A percentile compares a stretch with the other conserved stretches of the same genome.
Conservation (phyloP, 2,113 vertebrate species). For the Chlorodrepanis virens region DNA sequence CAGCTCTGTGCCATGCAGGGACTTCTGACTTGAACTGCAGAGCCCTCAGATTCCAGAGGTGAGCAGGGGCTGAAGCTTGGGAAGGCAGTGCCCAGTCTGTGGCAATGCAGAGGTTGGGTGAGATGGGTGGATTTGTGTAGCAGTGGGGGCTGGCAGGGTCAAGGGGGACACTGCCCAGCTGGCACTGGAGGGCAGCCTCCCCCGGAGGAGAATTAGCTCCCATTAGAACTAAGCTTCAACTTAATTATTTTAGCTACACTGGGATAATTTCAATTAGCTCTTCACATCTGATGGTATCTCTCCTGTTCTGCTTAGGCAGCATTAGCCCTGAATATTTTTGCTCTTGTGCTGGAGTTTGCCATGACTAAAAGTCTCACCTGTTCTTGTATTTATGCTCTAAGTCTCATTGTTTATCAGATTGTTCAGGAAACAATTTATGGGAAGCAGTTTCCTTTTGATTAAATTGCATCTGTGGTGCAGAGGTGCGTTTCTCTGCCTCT, state of each 20-base stretch:
- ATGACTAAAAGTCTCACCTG: background rate
- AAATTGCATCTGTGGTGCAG: background rate
- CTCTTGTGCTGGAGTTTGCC: background rate
- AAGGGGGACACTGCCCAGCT: background rate
- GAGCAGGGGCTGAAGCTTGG: background rate
- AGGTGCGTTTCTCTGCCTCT: background rate
- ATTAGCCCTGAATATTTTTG: background rate
- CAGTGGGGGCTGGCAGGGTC: background rate
- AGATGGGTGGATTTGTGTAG: background rate
- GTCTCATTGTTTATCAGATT: background rate
- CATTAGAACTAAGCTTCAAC: background rate
- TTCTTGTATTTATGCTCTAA: background rate
- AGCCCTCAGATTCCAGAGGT: background rate
- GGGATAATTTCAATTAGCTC: constrained; percentile 43
- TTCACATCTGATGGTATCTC: background rate
- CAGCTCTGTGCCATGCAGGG: background rate
- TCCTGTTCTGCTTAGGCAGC: background rate
- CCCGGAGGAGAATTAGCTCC: background rate
- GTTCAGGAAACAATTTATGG: background rate
- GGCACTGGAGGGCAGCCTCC: background rate
- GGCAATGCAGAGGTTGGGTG: background rate
- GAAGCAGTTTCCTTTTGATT: background rate
- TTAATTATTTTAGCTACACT: constrained; percentile 17
- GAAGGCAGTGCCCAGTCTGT: background rate
- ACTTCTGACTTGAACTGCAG: background rate